Conservation (phyloP, 2,797 vertebrate species). For the Mallotus villosus region DNA sequence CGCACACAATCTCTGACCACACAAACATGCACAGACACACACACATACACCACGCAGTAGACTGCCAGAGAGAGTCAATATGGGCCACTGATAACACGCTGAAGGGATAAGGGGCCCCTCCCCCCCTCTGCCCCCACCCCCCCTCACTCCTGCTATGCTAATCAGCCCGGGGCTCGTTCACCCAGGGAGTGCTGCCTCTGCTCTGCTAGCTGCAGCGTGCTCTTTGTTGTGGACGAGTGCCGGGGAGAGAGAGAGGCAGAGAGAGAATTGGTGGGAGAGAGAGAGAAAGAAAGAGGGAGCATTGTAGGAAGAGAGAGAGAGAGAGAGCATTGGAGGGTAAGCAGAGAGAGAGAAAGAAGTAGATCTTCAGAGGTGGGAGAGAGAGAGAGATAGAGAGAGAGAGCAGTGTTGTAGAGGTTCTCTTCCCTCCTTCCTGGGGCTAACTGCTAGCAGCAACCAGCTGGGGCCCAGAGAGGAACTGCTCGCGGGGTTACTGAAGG, state of each 20-base stretch:
- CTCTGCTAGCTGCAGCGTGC: conserved; percentile 52
- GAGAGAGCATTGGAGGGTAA: conserved; percentile 28
- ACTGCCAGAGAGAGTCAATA: conserved; percentile 87
- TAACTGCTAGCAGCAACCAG: no score
- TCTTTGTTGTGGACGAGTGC: conserved; percentile 70
- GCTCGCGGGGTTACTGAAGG: no score
- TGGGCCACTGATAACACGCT: conserved; percentile 74
- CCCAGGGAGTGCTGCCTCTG: conserved; percentile 60
- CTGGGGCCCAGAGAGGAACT: no score
- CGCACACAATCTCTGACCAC: neutral
- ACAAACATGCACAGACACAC: conserved; percentile 18
- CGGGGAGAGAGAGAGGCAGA: neutral
- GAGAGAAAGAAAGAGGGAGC: conserved; percentile 29
- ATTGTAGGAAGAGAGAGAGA: conserved; percentile 15
- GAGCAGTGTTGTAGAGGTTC: conserved; percentile 35
- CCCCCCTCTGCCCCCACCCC: conserved; percentile 34
- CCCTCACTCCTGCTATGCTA: conserved; percentile 76
- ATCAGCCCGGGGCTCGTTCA: conserved; percentile 78
- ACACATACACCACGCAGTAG: conserved; percentile 67
- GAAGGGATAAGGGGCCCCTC: conserved; percentile 61
- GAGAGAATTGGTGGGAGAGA: neutral
- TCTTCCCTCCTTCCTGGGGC: no score
- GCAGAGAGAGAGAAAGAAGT: conserved; percentile 13
- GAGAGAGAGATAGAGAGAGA: conserved; percentile 7
- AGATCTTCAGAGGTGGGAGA: neutral